phyloP scores from a whole-genome alignment of 35 echinoderm and acorn worm genomes.

The Acanthaster planci region DNA sequence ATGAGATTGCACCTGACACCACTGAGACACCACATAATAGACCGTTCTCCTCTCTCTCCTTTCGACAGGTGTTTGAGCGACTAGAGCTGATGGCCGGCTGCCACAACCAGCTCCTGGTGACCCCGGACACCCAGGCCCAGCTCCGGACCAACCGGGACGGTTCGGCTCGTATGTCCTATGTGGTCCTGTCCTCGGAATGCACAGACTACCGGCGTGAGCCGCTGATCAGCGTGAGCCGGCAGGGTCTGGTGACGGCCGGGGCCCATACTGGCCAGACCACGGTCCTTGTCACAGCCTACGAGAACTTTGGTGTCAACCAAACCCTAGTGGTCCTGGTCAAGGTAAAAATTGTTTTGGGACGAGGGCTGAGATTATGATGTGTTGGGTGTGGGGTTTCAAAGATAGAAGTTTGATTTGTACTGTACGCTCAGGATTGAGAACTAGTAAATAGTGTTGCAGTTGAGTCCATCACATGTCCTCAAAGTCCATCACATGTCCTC shows the following conservation, averaged over 20 bases:
- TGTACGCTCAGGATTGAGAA: too few species aligned
- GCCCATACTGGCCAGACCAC: constrained; percentile 68
- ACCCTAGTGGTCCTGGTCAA: constrained; percentile 67
- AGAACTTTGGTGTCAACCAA: constrained; percentile 91
- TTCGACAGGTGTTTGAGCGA: constrained; percentile 67
- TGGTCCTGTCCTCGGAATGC: constrained; percentile 36
- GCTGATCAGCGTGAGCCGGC: constrained; percentile 54
- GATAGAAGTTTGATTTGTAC: too few species aligned
- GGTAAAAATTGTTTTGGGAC: constrained; percentile 13
- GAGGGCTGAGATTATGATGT: neutral
- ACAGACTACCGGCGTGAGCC: too few species aligned
- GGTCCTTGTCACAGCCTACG: constrained; percentile 70
- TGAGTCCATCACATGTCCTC: too few species aligned
- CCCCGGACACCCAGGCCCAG: constrained; percentile 72
- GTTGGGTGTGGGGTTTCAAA: too few species aligned
- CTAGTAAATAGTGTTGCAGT: too few species aligned
- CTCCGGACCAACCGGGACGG: constrained; percentile 91
- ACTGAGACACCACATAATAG: neutral
- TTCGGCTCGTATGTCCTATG: constrained; percentile 81
- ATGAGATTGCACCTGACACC: neutral
- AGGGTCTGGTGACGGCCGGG: constrained; percentile 74
- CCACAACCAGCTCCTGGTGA: constrained; percentile 73
- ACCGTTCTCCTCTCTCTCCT: too few species aligned
- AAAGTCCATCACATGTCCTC: too few species aligned
- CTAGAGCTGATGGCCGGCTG: constrained; percentile 61